Base-by-base conservation (phyloP, 2,797 vertebrate genomes). In the Amphiprion clarkii region DNA sequence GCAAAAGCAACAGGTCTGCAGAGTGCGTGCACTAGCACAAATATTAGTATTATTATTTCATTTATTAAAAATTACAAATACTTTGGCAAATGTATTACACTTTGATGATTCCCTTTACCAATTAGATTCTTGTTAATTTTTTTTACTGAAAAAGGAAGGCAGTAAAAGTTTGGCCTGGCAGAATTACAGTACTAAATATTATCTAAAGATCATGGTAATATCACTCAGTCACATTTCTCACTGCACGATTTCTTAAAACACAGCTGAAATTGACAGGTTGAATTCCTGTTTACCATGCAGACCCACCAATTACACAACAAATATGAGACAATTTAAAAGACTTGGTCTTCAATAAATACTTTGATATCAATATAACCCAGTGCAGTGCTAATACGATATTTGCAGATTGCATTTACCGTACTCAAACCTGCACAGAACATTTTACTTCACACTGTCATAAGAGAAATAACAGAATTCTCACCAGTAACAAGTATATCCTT, bases 351-450 rank as follows among this genome's bases (percentile, higher is more conserved):
- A 6, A 55, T 14, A 42, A 14, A 42, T 3, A 5, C 23, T 3
- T 14, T 55, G 6, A 23, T 33, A n/a, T 10, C 21, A 1, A 10
- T 40, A 31, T 33, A 31, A 61, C 62, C 6, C 33, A 25, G 17
- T 25, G 54, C 27, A 51, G 3, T 4, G 0, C 44, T 40, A 19
- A 7, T 27, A 52, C 40, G 54, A 10, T 10, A 8, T 3, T 51
- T 8, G 10, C 51, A 67, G 52, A 40, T 36, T 48, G 12, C 17
- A 62, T 69, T 60, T 40, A 56, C n/a, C n/a, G n/a, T n/a, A n/a
- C 25, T 11, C 21, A 42, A 9, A 42, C 40, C 14, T 46, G 16
- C 42, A 16, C 42, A 16, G 5, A 46, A 16, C 14, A 46, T 46
- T 17, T 17, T 6, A 5, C 5, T 9, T 25, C 27, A 40, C 6